phyloP scores from a whole-genome alignment of 2,888 invertebrate genomes.

The Pseudanteris insignis region DNA sequence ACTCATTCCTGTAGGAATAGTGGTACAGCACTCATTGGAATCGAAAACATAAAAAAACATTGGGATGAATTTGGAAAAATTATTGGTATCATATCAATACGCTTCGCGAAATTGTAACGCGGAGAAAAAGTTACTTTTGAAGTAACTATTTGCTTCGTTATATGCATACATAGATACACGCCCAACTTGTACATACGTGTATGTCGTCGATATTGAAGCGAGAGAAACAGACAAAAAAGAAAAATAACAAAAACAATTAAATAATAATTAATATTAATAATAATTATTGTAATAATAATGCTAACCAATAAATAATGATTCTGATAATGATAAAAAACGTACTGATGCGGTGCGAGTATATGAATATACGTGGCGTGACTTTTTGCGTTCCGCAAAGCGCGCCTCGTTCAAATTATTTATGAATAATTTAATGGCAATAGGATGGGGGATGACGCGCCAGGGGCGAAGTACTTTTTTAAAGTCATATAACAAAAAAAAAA shows the following conservation, averaged over 20 bases:
- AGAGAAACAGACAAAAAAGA: constrained; percentile 40
- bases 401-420: constrained; percentile 40
- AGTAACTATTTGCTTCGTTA: constrained; percentile 15
- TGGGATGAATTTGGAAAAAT: too few species aligned
- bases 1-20: too few species aligned
- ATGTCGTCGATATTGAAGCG: constrained; percentile 28
- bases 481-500: constrained; percentile 48
- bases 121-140: too few species aligned
- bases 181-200: constrained; percentile 19
- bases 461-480: constrained; percentile 45
- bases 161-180: constrained; percentile 34
- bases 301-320: constrained; percentile 43
- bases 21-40: too few species aligned
- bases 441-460: constrained; percentile 38
- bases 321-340: constrained; percentile 38
- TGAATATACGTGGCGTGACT: constrained; percentile 24
- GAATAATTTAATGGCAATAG: constrained; percentile 44
- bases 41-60: too few species aligned
- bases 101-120: too few species aligned
- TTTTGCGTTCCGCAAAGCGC: constrained; percentile 26
- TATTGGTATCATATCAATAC: too few species aligned
- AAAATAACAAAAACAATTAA: constrained; percentile 39
- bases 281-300: constrained; percentile 37
- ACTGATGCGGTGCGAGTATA: constrained; percentile 45
- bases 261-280: constrained; percentile 14